phyloP scores from a whole-genome alignment of 2,113 vertebrate species.

The Salminus brasiliensis region DNA sequence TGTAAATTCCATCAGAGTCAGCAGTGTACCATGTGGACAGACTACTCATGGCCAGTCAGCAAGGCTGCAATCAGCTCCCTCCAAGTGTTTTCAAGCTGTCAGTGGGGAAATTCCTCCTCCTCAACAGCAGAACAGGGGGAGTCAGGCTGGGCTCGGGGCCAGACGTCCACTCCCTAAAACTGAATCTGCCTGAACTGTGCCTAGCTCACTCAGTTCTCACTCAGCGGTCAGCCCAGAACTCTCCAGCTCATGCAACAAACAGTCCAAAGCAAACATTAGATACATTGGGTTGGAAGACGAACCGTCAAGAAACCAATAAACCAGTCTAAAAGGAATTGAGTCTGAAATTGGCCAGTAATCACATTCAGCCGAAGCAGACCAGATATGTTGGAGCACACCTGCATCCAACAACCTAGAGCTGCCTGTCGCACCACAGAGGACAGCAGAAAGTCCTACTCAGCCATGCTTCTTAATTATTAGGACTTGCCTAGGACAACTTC shows the following conservation, averaged over 20 bases:
- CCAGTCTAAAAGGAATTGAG: not conserved
- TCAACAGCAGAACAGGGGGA: conserved; percentile 21
- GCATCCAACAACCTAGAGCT: not conserved
- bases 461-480: not conserved
- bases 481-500: no score
- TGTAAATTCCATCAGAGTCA: not conserved
- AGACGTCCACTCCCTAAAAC: conserved; percentile 29
- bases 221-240: not conserved
- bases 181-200: not conserved
- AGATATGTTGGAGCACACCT: no score
- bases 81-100: conserved; percentile 29
- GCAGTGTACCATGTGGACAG: not conserved
- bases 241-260: not conserved
- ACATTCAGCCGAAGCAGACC: not conserved
- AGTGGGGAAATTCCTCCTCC: conserved; percentile 34
- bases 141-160: conserved; percentile 15
- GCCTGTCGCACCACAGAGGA: not conserved
- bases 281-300: not conserved
- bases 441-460: not conserved
- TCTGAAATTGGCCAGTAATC: not conserved
- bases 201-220: not conserved
- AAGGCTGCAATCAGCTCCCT: not conserved
- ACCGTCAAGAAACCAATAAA: not conserved
- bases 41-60: not conserved
- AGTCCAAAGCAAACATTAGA: not conserved